These are phyloP conservation scores for Sarcophaga variegata DNA, from an alignment of 2,888 invertebrate genomes.

Conservation along the genomic window DNA sequence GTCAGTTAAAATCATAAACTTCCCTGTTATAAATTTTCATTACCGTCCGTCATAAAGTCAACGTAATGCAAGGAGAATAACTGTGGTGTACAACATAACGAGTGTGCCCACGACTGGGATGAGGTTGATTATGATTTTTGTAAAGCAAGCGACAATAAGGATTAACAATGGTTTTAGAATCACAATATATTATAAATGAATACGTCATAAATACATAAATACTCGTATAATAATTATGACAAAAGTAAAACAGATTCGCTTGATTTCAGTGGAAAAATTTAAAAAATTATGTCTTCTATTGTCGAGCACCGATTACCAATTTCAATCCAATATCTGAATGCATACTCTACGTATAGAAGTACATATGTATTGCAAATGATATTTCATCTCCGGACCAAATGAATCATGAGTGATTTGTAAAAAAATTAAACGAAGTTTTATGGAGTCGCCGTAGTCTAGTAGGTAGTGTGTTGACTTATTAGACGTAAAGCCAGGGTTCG, in stretches of 20 bases:
- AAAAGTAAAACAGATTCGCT: not conserved
- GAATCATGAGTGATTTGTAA: too few species aligned
- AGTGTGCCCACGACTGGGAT: not conserved
- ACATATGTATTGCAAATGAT: too few species aligned
- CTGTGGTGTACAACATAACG: constrained; percentile 4
- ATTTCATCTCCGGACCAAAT: too few species aligned
- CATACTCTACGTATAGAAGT: too few species aligned
- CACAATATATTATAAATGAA: constrained; percentile 36
- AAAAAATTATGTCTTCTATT: not conserved
- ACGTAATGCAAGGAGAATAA: constrained; percentile 1
- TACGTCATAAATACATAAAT: constrained; percentile 7
- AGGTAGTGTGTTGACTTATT: too few species aligned
- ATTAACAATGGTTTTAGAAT: not conserved
- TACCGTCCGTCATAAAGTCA: constrained; percentile 4
- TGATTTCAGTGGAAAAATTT: not conserved
- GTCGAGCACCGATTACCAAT: not conserved
- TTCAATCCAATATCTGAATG: not conserved
- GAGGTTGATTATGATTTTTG: not conserved
- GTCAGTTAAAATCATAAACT: constrained; percentile 63
- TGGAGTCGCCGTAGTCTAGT: too few species aligned
- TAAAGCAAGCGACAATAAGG: constrained; percentile 31
- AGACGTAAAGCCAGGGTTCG: too few species aligned
- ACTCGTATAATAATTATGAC: not conserved
- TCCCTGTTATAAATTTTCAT: constrained; percentile 54
- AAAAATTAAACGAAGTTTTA: too few species aligned